Evolutionary conservation across 1,140 invertebrate species (phyloP), one percentile per base, ranked within the genome.

Genomic region (Diplogasteroides magnus): DNA sequence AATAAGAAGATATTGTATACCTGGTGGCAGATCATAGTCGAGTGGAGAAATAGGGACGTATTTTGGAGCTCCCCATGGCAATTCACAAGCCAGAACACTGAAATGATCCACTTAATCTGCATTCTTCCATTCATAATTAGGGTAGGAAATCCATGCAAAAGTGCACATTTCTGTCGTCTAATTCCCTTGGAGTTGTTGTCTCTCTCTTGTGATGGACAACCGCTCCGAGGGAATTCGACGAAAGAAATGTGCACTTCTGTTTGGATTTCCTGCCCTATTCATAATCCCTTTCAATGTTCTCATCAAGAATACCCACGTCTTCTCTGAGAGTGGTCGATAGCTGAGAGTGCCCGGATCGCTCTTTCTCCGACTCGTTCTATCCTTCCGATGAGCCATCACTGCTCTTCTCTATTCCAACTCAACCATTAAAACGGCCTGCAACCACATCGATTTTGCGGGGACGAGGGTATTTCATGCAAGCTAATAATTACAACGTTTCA

Each of bases 31-130:
- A 19, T 59, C 62, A 27, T 71, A 75, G 48, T 80, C 79, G 1
- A 80, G 28, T 31, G 55, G 28, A 23, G 68, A 64, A 3, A 75
- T 55, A 25, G 74, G 69, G 2, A 79, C 68, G 26, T 73, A 63
- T 60, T 79, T 77, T 28, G 75, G 56, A 2, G 70, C 68, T 19
- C 78, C 78, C 78, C 78, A 78, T 23, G 77, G 77, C 37, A 79
- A 62, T 69, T 79, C 78, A 31, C 74, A 61, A 19, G 76, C 74
- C 1, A 76, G 71, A 19, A 79, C 67, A 37, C 76, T 77, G 69
- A 57, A 76, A 68, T 56, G 15, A 19, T 19, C 0, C 55, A 23
- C 0, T 56, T 56, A 19, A 19, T 56, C 55, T 19, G 15, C 55
- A 56, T 15, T 19, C 15, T 19, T 19, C 15, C 15, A 56, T 23